phyloP scores from a whole-genome alignment of 2,113 vertebrate species.

The Mormyrus lacerda region DNA sequence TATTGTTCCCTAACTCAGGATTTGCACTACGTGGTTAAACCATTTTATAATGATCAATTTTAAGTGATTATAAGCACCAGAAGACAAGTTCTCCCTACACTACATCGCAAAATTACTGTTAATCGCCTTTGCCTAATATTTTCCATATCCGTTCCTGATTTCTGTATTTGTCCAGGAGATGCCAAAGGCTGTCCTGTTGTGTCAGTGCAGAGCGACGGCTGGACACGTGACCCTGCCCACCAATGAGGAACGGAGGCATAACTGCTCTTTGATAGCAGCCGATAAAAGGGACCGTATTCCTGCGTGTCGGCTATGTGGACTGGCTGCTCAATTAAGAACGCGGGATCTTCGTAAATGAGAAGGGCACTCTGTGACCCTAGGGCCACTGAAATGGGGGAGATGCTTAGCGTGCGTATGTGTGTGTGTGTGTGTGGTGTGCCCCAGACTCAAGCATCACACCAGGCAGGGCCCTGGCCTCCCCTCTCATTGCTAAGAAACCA shows the following conservation, averaged over 20 bases:
- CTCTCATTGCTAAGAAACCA: constrained; percentile 94
- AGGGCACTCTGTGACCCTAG: neutral
- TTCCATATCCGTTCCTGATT: neutral
- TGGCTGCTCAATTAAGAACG: neutral
- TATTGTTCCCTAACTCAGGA: neutral
- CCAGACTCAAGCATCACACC: constrained; percentile 61
- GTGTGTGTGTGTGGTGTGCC: constrained; percentile 37
- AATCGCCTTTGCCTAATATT: neutral
- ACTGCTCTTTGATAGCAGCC: neutral
- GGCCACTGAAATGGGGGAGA: neutral
- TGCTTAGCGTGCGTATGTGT: constrained; percentile 6
- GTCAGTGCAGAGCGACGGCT: neutral
- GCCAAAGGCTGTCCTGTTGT: neutral
- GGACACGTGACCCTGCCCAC: neutral
- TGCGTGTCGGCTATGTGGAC: neutral
- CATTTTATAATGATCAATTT: neutral
- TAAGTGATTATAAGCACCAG: neutral
- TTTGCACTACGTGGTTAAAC: neutral
- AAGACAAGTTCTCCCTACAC: neutral
- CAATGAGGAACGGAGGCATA: neutral
- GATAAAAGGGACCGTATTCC: neutral
- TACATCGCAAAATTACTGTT: neutral
- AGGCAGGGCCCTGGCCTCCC: constrained; percentile 91
- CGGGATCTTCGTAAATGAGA: neutral
- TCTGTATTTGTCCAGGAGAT: neutral